Percentiles rank a stretch among this genome's conserved stretches.
Conservation (phyloP, 2,113 vertebrate genomes). For the Coracopsis vasa region DNA sequence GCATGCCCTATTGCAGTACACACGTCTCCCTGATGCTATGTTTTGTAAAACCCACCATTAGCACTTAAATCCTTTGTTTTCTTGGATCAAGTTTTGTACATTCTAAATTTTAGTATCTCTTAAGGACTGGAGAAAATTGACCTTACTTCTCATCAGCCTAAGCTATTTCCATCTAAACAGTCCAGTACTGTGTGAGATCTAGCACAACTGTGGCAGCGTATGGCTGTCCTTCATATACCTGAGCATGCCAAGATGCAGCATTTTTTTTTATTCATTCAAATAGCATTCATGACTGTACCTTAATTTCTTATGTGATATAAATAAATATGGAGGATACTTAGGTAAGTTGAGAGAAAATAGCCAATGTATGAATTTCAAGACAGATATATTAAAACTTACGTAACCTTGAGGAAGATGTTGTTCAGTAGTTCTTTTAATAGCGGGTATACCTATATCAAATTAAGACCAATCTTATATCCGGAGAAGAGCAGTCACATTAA, state of each 20-base stretch:
- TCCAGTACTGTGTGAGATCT: background rate
- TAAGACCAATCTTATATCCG: background rate
- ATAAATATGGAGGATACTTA: background rate
- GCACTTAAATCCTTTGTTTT: background rate
- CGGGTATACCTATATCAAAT: background rate
- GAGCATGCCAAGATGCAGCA: background rate
- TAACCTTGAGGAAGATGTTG: background rate
- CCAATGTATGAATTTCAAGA: background rate
- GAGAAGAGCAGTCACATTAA: background rate
- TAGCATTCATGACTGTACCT: background rate
- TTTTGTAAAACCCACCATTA: background rate
- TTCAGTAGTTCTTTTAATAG: background rate
- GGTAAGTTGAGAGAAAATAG: background rate
- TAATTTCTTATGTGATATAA: background rate
- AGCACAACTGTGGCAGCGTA: background rate
- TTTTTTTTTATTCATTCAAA: background rate
- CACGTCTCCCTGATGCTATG: background rate
- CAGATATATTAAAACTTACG: background rate
- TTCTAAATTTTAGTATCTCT: background rate
- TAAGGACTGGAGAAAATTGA: background rate
- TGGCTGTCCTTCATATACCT: background rate
- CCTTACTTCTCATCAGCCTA: background rate
- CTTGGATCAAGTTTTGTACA: background rate
- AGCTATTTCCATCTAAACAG: background rate
- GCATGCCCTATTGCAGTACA: background rate